phyloP scores from a whole-genome alignment of 2,113 vertebrate genomes.

The Nanorana parkeri region DNA sequence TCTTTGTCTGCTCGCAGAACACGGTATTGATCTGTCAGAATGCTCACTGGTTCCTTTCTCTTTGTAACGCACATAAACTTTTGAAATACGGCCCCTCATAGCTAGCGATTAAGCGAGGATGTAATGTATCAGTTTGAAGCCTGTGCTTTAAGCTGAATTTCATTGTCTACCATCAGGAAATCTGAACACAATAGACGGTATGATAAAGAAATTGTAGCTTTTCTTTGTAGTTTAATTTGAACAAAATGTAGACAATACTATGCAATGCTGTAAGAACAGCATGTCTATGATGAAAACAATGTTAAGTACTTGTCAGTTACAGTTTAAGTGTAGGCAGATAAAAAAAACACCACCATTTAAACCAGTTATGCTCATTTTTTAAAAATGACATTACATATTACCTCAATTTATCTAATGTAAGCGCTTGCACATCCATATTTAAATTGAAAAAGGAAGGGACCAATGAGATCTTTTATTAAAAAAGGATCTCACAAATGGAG shows the following conservation, averaged over 20 bases:
- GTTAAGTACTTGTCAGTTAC: too few relatives aligned
- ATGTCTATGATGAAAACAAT: too few relatives aligned
- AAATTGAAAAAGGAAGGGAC: too few relatives aligned
- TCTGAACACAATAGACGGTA: neutral
- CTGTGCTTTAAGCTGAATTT: constrained; percentile 7
- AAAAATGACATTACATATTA: too few relatives aligned
- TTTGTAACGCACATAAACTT: constrained; percentile 20
- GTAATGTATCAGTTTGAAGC: constrained; percentile 34
- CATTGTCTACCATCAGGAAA: constrained; percentile 9
- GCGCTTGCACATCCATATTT: neutral
- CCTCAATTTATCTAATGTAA: too few relatives aligned
- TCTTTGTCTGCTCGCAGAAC: constrained; percentile 31
- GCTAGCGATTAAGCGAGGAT: constrained; percentile 1
- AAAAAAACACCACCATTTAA: too few relatives aligned
- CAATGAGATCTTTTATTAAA: too few relatives aligned
- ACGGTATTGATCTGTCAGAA: constrained; percentile 44
- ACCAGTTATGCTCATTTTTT: too few relatives aligned
- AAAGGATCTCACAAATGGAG: neutral
- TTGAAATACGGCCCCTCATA: constrained; percentile 29
- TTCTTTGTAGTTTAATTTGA: neutral
- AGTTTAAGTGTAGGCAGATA: too few relatives aligned
- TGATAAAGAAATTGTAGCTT: neutral
- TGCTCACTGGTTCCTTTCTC: neutral
- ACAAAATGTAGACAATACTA: neutral
- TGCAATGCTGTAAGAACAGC: neutral